phyloP scores from a whole-genome alignment of 2,888 invertebrate genomes.

The Zaprionus obscuricornis region DNA sequence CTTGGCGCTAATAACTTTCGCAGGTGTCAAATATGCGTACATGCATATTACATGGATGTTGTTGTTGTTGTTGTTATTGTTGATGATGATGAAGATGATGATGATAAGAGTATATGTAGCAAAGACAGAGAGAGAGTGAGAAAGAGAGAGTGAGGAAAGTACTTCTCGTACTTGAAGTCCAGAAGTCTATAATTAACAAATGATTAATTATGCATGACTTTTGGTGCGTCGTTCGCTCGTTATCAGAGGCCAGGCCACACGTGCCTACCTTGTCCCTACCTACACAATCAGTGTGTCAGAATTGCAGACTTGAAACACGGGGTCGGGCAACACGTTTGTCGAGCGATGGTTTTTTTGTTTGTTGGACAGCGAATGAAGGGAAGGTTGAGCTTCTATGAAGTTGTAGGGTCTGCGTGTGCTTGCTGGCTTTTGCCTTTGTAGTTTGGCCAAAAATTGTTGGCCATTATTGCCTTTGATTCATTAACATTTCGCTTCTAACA shows the following conservation, averaged over 20 bases:
- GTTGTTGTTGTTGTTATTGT: too few relatives aligned
- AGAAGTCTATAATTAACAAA: constrained; percentile 73
- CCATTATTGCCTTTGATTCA: constrained; percentile 69
- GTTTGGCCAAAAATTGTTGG: constrained; percentile 51
- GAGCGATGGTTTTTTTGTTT: too few relatives aligned
- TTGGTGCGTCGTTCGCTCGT: constrained; percentile 57
- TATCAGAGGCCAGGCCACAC: constrained; percentile 59
- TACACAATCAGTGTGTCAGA: too few relatives aligned
- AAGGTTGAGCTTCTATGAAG: too few relatives aligned
- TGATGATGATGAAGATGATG: background rate
- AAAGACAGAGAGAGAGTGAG: background rate
- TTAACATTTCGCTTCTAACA: constrained; percentile 63
- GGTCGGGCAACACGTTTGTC: too few relatives aligned
- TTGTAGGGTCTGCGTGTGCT: constrained; percentile 35
- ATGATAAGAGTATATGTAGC: constrained; percentile 3
- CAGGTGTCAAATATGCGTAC: constrained; percentile 68
- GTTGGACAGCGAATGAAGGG: too few relatives aligned
- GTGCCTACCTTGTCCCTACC: constrained; percentile 21
- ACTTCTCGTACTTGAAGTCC: constrained; percentile 30
- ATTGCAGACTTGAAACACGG: too few relatives aligned
- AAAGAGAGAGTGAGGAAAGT: constrained; percentile 27
- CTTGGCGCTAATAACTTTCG: constrained; percentile 45
- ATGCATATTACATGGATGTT: constrained; percentile 52
- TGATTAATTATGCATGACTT: constrained; percentile 76
- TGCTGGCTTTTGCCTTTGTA: constrained; percentile 51